Conservation (phyloP, 2,113 vertebrate species). For the Erythrocercus mccallii region DNA sequence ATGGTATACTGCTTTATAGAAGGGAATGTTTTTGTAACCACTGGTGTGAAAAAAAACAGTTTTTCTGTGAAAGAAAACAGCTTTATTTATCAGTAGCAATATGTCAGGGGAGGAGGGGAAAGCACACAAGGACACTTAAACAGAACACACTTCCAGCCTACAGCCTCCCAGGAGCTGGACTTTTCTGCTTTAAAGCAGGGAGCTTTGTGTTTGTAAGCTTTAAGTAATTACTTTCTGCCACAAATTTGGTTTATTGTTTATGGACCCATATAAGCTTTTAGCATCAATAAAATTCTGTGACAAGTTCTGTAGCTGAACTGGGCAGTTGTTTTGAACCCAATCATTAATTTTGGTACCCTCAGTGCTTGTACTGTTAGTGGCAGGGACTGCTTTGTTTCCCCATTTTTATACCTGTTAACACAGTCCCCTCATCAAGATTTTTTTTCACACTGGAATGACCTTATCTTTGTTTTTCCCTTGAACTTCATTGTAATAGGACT, state of each 20-base stretch:
- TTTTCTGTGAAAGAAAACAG: neutral
- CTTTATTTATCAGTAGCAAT: neutral
- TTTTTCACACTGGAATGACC: too few species aligned
- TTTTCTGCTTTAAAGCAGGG: neutral
- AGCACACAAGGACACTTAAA: neutral
- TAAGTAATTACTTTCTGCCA: neutral
- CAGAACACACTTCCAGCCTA: neutral
- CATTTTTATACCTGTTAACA: neutral
- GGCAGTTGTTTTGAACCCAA: neutral
- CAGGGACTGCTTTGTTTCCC: neutral
- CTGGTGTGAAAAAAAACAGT: neutral
- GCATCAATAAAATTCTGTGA: neutral
- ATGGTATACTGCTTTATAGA: neutral
- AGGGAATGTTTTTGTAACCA: neutral
- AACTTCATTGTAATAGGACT: neutral
- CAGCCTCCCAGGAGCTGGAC: neutral
- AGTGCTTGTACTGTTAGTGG: neutral
- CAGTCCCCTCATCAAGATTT: neutral
- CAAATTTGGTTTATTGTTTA: neutral
- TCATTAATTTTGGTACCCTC: neutral
- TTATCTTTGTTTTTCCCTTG: neutral
- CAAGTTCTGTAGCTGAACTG: neutral
- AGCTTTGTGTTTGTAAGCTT: neutral
- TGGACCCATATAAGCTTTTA: neutral
- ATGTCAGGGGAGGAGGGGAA: neutral